These are phyloP conservation scores for Orientallactaga sibirica DNA, from an alignment of 2,797 vertebrate species.

Conservation along the genomic window DNA sequence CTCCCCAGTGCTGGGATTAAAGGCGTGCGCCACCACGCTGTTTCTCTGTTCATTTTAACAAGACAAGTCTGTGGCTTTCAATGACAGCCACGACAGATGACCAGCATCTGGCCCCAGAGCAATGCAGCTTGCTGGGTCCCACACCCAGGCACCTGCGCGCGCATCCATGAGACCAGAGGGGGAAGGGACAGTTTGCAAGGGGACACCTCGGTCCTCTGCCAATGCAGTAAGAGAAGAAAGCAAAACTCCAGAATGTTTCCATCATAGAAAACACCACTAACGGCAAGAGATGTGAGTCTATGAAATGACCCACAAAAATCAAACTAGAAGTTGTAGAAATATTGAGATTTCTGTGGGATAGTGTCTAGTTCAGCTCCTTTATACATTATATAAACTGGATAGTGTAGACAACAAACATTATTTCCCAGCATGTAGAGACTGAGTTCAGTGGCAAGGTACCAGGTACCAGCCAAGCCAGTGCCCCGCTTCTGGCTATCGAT, in stretches of 20 bases:
- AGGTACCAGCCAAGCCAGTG: neutral
- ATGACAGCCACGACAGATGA: neutral
- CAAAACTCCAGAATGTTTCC: neutral
- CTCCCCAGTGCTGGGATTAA: no score
- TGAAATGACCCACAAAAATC: neutral
- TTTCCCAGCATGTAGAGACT: neutral
- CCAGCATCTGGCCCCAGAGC: neutral
- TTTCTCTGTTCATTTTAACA: no score
- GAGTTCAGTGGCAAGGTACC: neutral
- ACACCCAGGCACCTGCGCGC: fast-evolving
- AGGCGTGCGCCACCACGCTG: no score
- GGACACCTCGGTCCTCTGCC: neutral
- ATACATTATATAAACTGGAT: neutral
- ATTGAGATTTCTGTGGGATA: neutral
- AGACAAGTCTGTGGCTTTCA: neutral
- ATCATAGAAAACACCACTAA: neutral
- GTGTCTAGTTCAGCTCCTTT: no score
- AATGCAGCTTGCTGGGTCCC: fast-evolving
- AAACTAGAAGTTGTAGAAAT: neutral
- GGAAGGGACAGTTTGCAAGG: no score
- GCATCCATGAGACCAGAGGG: no score
- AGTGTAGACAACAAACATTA: neutral
- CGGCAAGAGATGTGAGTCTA: neutral
- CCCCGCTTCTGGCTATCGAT: neutral
- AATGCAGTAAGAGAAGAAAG: neutral